Conservation (phyloP, 2,113 vertebrate genomes). For the Rhombomys opimus region DNA sequence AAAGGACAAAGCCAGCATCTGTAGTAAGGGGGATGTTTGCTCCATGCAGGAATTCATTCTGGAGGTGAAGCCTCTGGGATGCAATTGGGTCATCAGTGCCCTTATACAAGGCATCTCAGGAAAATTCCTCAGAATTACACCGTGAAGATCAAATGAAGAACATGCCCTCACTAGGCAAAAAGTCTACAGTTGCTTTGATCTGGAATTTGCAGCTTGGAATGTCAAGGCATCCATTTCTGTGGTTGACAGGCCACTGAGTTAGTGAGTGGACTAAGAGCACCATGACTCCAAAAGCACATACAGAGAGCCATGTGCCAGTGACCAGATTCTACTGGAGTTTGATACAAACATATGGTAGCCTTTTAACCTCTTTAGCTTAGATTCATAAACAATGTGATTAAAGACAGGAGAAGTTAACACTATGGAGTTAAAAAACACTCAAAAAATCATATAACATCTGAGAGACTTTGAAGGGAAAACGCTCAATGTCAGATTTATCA, state of each 20-base stretch:
- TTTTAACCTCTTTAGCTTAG: background rate
- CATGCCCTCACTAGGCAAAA: background rate
- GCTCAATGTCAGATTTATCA: background rate
- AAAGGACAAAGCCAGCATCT: background rate
- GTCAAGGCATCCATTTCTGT: background rate
- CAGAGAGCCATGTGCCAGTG: background rate
- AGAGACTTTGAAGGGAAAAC: background rate
- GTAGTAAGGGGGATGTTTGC: background rate
- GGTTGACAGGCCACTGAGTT: background rate
- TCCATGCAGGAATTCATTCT: background rate
- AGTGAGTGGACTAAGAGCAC: background rate
- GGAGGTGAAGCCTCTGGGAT: background rate
- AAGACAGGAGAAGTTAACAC: background rate
- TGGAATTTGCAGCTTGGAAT: background rate
- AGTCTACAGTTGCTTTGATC: background rate
- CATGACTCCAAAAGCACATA: background rate
- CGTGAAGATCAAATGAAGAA: background rate
- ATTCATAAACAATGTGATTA: background rate
- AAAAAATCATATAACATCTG: background rate
- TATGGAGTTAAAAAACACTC: background rate
- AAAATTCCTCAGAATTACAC: background rate
- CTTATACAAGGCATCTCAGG: background rate
- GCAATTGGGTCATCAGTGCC: background rate
- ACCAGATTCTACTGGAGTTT: background rate
- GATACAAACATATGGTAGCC: background rate